A percentile compares a stretch with the other conserved stretches of the same genome.
Evolutionary conservation across 2,888 invertebrate genomes (phyloP).

Genomic region (Drosophila rubida): DNA sequence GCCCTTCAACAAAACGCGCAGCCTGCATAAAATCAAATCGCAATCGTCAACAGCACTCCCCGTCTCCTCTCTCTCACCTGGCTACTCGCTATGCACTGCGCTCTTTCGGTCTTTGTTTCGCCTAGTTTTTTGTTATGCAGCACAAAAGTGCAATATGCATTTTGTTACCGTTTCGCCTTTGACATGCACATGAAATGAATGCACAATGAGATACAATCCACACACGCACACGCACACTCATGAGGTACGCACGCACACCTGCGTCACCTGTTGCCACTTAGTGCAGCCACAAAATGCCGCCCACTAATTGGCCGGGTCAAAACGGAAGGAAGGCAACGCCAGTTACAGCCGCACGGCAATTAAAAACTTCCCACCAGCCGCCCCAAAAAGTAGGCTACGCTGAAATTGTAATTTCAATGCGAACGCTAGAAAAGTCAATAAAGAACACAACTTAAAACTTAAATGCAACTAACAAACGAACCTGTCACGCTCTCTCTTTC

Average conservation of each 20-base stretch:
- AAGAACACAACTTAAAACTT: slow-evolving; percentile 66
- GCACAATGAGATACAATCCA: slow-evolving; percentile 62
- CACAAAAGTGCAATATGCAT: slow-evolving; percentile 65
- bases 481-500: slow-evolving; percentile 16
- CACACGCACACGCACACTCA: slow-evolving; percentile 2
- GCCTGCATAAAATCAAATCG: slow-evolving; percentile 59
- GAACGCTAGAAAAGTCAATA: slow-evolving; percentile 56
- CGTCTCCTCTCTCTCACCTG: neutral
- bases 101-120: slow-evolving; percentile 1
- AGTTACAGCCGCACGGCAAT: slow-evolving; percentile 45
- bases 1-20: slow-evolving; percentile 22
- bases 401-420: slow-evolving; percentile 42
- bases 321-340: slow-evolving; percentile 6
- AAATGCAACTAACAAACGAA: slow-evolving; percentile 55
- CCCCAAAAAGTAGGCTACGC: slow-evolving; percentile 55
- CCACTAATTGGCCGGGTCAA: slow-evolving; percentile 58
- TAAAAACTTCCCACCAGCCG: slow-evolving; percentile 25
- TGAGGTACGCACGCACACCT: slow-evolving; percentile 20
- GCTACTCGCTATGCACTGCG: neutral
- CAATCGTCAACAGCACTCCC: slow-evolving; percentile 46
- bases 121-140: slow-evolving; percentile 34
- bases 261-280: slow-evolving; percentile 61
- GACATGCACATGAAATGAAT: slow-evolving; percentile 65
- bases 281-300: slow-evolving; percentile 28
- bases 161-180: slow-evolving; percentile 52